Base-by-base conservation (phyloP, 2,797 vertebrate genomes). In the Malurus splendens region DNA sequence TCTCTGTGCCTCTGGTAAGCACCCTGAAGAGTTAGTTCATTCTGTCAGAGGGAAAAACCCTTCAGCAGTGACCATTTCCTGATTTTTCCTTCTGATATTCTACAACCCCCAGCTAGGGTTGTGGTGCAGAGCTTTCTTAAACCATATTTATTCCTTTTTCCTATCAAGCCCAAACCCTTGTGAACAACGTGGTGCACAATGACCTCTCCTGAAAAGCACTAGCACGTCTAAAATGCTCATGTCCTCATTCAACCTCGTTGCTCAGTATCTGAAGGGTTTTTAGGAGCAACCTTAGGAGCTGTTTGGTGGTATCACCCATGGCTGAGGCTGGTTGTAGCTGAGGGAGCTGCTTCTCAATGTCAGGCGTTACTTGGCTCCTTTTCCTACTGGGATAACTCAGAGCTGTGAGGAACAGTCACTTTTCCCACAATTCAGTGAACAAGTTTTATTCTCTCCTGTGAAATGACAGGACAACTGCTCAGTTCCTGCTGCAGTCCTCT, bases 171-270 rank as follows among this genome's bases (percentile, higher is more conserved):
- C 44, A 32, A 44, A 20, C 57, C 36, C 54, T 57, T 27, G 47
- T 5, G 30, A 57, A n/a, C 1, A 41, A 32, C 0, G 0, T 4
- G 8, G 36, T 71, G 32, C 6, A 3, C 1, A 2, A 44, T 28
- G 39, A 30, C 7, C 18, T 57, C 48, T 65, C 55, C 65, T 32
- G 41, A 61, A 74, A 86, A 85, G 45, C 13, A 33, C 14, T 27
- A 44, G 9, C 24, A 59, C 4, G 2, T 27, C 60, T 76, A 42
- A 87, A 92, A 76, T 41, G 45, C 28, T 50, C 60, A 11, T 4
- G 28, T 56, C 25, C 87, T 76, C 44, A 27, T 36, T 64, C n/a
- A 80, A 17, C 33, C 27, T 62, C 24, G 61, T 59, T 68, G 44
- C 47, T 50, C 48, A 33, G 25, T 17, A 39, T 14, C 52, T 52